Base-by-base conservation (phyloP, 2,797 vertebrate genomes). In the Poeciliopsis gracilis region DNA sequence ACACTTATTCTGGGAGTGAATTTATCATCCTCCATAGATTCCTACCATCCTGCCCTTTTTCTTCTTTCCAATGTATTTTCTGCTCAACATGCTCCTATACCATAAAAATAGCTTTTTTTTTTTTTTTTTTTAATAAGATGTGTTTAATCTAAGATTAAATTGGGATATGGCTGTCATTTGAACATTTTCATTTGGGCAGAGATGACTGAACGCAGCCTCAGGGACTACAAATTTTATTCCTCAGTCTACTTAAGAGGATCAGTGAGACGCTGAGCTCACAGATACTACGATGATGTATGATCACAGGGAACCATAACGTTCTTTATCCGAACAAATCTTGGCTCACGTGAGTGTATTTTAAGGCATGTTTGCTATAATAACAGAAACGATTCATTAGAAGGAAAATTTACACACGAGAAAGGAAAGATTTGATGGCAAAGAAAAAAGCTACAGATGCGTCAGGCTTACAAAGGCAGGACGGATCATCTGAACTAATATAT, bases 11-110 rank as follows among this genome's bases (percentile, higher is more conserved):
- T 55, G 59, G 75, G 28, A 63, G 80, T 25, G 78, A 72, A 94
- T 95, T 91, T 90, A 93, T 94, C 90, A 86, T 89, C 80, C 67
- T 79, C 83, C 0, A 2, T 74, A 75, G 53, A 69, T 76, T 45
- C 59, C 73, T 71, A 66, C 69, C 79, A 47, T 69, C 46, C 53
- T 15, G 59, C 78, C 30, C 63, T 73, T 67, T 47, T 74, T 47
- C 67, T 49, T 59, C 43, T 16, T 79, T 76, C 79, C 74, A 66
- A 49, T 59, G 28, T 36, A 70, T 83, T 61, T 70, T 36, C 73
- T 57, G 53, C 57, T 77, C 53, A 15, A 5, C 70, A 13, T 23
- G 9, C 51, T 76, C 5, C 55, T 76, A 28, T 45, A n/a, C 38
- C 8, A 20, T 76, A 8, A 63, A 33, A 67, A 57, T 78, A 49